Conservation (phyloP, 2,113 vertebrate species). For the Salvelinus fontinalis region DNA sequence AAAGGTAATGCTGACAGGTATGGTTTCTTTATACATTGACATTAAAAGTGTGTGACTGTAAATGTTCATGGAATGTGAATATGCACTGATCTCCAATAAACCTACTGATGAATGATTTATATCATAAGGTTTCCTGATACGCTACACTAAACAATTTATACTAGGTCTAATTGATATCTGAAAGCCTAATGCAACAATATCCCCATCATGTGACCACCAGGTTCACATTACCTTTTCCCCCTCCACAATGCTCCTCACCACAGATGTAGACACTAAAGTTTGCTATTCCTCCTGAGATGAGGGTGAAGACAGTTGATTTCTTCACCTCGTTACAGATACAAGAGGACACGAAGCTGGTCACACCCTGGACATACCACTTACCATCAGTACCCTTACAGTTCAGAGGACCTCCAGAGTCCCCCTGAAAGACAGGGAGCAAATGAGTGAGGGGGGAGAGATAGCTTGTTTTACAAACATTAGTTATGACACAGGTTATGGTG, state of each 20-base stretch:
- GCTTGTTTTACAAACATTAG: too few species aligned
- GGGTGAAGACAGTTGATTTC: constrained; percentile 69
- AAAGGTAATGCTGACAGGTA: neutral
- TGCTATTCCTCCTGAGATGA: constrained; percentile 37
- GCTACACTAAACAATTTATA: too few species aligned
- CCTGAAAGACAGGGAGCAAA: too few species aligned
- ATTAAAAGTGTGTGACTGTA: neutral
- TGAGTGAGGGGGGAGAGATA: too few species aligned
- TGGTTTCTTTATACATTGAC: neutral
- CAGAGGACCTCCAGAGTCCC: too few species aligned
- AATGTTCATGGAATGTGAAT: neutral
- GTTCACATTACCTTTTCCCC: neutral
- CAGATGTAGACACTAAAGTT: neutral
- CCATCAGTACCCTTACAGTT: constrained; percentile 60
- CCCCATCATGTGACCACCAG: neutral
- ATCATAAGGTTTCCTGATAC: too few species aligned
- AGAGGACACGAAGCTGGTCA: constrained; percentile 68
- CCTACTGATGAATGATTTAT: too few species aligned
- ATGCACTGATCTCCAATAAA: too few species aligned
- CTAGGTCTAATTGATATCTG: too few species aligned
- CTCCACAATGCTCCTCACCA: neutral
- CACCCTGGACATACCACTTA: constrained; percentile 62
- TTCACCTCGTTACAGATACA: constrained; percentile 62
- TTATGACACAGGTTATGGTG: too few species aligned
- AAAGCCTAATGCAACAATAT: too few species aligned